Percentiles rank a stretch among this genome's conserved stretches.
phyloP scores from a whole-genome alignment of 2,797 vertebrate genomes.

The Channallabes apus region DNA sequence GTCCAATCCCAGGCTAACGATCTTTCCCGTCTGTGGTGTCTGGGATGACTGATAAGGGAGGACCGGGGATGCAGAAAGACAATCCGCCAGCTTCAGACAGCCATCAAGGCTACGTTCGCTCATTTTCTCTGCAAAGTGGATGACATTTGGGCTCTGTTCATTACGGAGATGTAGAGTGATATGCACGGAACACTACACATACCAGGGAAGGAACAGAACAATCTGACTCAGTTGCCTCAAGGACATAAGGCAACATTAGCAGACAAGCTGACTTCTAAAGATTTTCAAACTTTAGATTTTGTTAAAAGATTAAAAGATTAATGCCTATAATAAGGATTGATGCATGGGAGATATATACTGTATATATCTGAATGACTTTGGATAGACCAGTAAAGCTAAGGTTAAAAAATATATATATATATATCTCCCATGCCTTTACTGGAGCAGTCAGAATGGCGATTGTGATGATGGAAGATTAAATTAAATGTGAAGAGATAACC shows the following conservation, averaged over 20 bases:
- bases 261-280: not conserved
- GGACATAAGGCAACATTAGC: slow-evolving; percentile 9
- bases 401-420: no score
- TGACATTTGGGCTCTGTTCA: slow-evolving; percentile 58
- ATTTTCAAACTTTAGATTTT: not conserved
- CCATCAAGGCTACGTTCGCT: slow-evolving; percentile 32
- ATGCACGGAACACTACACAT: slow-evolving; percentile 14
- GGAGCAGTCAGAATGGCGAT: slow-evolving; percentile 38
- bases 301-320: not conserved
- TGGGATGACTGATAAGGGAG: slow-evolving; percentile 52
- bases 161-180: slow-evolving; percentile 31
- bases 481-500: slow-evolving; percentile 65
- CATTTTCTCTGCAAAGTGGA: slow-evolving; percentile 48
- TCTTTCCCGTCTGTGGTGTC: slow-evolving; percentile 36
- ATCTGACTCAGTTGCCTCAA: slow-evolving; percentile 10
- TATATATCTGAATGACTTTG: no score
- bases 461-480: slow-evolving; percentile 63
- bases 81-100: slow-evolving; percentile 40
- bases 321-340: not conserved
- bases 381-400: no score
- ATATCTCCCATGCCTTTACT: no score
- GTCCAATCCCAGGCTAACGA: slow-evolving; percentile 29
- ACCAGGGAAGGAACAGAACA: not conserved
- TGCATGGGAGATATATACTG: not conserved
- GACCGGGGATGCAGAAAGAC: slow-evolving; percentile 18